Evolutionary conservation across 2,797 vertebrate genomes (phyloP), one percentile per base, ranked within the genome.

Genomic region (Smutsia gigantea): DNA sequence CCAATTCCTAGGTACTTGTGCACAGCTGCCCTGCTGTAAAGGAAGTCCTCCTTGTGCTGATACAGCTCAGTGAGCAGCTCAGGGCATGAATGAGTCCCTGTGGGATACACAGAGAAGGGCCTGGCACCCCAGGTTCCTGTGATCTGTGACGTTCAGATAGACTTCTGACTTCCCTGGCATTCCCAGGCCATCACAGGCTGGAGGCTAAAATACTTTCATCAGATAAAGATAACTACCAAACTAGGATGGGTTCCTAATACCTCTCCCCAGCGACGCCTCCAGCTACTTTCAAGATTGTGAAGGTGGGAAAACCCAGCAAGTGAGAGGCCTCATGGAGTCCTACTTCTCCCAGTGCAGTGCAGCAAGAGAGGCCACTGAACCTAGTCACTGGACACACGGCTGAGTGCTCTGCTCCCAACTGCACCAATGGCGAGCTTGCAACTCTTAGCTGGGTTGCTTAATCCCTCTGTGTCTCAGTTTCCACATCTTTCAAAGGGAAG

Each of bases 391-490:
- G 46, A 46, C 10, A 46, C 46, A 10, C 46, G 11, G 46, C 10
- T 46, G 46, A 46, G 46, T 49, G 63, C 17, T 82, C 90, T 95
- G 57, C 29, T 37, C 53, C 81, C 86, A 93, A 90, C 75, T 71
- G 14, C 59, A 78, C 83, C 83, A 69, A 7, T 5, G 7, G 61
- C 34, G 66, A 18, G 72, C 42, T 92, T 49, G 7, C 64, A 74
- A 77, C n/a, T 82, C 69, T 90, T 92, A 87, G 34, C 27, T 51
- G 69, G 55, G 59, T 82, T 85, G 93, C 31, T 94, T 95, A 98
- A 95, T 61, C 90, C 91, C 34, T 98, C 94, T 97, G 93, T 97
- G 93, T 95, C 97, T 97, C 96, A 97, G 91, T 96, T 97, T 96
- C 95, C 95, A 97, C 46, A 96, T 92, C 75, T 97, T 92, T 97